Evolutionary conservation across 2,113 vertebrate genomes (phyloP).

Genomic region (Nibea albiflora): DNA sequence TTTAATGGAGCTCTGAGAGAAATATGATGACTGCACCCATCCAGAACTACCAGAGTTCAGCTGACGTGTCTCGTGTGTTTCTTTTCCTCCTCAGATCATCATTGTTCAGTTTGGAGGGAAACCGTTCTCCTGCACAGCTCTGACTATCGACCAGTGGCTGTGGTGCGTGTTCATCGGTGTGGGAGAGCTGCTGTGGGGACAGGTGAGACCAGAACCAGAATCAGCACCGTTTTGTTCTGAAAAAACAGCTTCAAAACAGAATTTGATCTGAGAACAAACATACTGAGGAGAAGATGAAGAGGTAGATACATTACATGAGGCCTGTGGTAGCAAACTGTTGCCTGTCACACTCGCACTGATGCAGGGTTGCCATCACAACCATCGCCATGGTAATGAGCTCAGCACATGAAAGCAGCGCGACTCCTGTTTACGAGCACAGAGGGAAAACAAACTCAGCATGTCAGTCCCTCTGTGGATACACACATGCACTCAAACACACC

Average conservation of each 20-base stretch:
- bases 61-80: background rate
- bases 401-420: slow-evolving; percentile 69
- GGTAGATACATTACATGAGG: slow-evolving; percentile 18
- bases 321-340: slow-evolving; percentile 51
- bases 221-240: background rate
- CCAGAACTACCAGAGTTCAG: background rate
- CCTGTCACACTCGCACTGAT: slow-evolving; percentile 27
- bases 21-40: background rate
- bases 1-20: background rate
- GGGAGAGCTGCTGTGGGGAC: slow-evolving; percentile 97
- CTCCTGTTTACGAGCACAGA: slow-evolving; percentile 57
- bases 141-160: slow-evolving; percentile 95
- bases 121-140: slow-evolving; percentile 94
- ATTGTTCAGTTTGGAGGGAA: slow-evolving; percentile 98
- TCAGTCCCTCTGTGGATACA: slow-evolving; percentile 53
- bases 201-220: slow-evolving; percentile 85
- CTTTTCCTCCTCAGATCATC: slow-evolving; percentile 85
- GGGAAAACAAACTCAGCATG: slow-evolving; percentile 64
- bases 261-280: background rate
- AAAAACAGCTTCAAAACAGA: background rate
- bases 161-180: slow-evolving; percentile 98
- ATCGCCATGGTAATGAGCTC: slow-evolving; percentile 73
- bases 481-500: background rate
- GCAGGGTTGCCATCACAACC: slow-evolving; percentile 69
- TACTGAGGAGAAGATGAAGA: slow-evolving; percentile 16